Evolutionary conservation across 2,797 vertebrate genomes (phyloP), one percentile per base, ranked within the genome.

Genomic region (Macropodus opercularis): DNA sequence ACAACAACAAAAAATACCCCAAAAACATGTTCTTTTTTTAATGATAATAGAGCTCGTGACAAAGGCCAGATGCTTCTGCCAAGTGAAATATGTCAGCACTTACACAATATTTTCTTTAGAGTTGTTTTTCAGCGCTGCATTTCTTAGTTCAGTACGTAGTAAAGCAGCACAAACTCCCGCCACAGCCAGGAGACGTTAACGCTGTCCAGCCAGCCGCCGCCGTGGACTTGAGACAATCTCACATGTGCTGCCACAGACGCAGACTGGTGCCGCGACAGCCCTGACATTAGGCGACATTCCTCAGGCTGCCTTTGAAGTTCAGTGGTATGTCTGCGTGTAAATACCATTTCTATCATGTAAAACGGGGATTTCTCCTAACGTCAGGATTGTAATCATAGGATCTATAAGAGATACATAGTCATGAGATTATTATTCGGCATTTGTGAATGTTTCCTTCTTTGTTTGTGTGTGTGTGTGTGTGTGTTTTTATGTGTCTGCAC

Each of bases 1-100:
- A 29, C n/a, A 17, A 36, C n/a, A n/a, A n/a, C n/a, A n/a, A 63
- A 46, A 41, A 8, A 2, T 1, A 32, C n/a, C 34, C 22, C 1
- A 24, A 58, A 57, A 35, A 21, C 7, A 4, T 17, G 12, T 44
- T n/a, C n/a, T n/a, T 26, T 50, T 34, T 39, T 48, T 59, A 39
- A 61, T 48, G 12, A 27, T 41, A 52, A 72, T 52, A 27, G n/a
- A 59, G 19, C 13, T 23, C 34, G 58, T 68, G 63, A 75, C 82
- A 76, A 75, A 72, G 54, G 13, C 72, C 79, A 80, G 64, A 72
- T 72, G 72, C 64, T 64, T 32, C 42, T 57, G 64, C 78, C 62
- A 80, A 87, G 53, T 59, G 34, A 79, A 86, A 83, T 69, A 63
- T 66, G 68, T 79, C 42, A 8, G 35, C 13, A 18, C 66, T 87